Conservation (phyloP, 1,140 invertebrate species). For the Atopsyche davidsoni region DNA sequence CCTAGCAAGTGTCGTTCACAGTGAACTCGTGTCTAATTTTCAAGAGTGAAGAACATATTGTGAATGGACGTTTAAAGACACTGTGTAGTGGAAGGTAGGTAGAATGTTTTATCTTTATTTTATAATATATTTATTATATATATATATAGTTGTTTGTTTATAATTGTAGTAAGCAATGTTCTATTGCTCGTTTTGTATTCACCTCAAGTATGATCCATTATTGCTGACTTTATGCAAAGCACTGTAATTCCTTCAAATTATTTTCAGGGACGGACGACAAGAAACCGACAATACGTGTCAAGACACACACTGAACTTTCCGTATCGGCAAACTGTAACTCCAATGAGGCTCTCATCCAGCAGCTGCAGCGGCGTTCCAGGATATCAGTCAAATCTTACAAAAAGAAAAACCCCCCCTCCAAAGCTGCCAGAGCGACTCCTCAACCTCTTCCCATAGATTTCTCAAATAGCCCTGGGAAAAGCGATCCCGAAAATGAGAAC, state of each 20-base stretch:
- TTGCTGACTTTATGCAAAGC: neutral
- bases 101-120: constrained; percentile 7
- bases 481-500: neutral
- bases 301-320: constrained; percentile 8
- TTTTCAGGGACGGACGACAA: constrained; percentile 14
- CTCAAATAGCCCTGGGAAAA: neutral
- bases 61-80: constrained; percentile 40
- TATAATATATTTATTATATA: constrained; percentile 5
- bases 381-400: constrained; percentile 19
- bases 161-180: neutral
- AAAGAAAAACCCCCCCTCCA: neutral
- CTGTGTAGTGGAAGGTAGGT: constrained; percentile 41
- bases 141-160: neutral
- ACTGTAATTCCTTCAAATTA: constrained; percentile 4
- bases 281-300: constrained; percentile 10
- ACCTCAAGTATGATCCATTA: neutral
- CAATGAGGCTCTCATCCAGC: constrained; percentile 13
- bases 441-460: no score
- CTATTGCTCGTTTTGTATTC: neutral
- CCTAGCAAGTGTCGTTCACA: no score
- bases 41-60: constrained; percentile 41
- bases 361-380: constrained; percentile 16
- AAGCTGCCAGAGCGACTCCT: neutral
- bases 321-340: neutral
- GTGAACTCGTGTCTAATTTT: constrained; percentile 26